Percentiles rank a stretch among this genome's conserved stretches.
These are phyloP conservation scores for Syngnathus rostellatus DNA, from an alignment of 2,797 vertebrate species.

Conservation along the genomic window DNA sequence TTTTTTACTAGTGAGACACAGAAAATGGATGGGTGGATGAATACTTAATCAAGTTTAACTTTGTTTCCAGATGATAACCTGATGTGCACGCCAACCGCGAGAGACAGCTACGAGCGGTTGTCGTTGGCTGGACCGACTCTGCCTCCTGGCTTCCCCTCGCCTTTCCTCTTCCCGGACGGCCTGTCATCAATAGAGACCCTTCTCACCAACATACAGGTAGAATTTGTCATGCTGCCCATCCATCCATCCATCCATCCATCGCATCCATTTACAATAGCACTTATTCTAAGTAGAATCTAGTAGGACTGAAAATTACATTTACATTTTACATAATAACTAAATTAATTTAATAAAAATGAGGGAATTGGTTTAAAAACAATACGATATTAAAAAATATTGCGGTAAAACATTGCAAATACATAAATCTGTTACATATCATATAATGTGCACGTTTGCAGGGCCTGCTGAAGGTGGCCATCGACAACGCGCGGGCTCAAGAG, in stretches of 20 bases:
- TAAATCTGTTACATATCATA: not conserved
- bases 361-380: too few relatives aligned
- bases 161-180: conserved; percentile 97
- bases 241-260: too few relatives aligned
- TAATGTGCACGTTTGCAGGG: conserved; percentile 69
- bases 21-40: not conserved
- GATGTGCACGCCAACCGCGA: conserved; percentile 93
- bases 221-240: too few relatives aligned
- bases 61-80: conserved; percentile 85
- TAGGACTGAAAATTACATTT: too few relatives aligned
- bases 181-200: conserved; percentile 99
- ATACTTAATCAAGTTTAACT: conserved; percentile 1
- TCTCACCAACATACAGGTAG: conserved; percentile 83
- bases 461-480: conserved; percentile 96
- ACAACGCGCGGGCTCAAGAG: conserved; percentile 97
- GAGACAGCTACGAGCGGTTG: conserved; percentile 97
- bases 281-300: not conserved
- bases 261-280: too few relatives aligned
- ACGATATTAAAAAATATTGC: too few relatives aligned
- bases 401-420: too few relatives aligned
- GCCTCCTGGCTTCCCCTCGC: conserved; percentile 94
- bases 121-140: conserved; percentile 88
- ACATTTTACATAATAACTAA: too few relatives aligned
- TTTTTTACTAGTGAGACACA: not conserved
- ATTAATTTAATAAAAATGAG: too few relatives aligned